These are phyloP conservation scores for Bombus confusus DNA, from an alignment of 1,140 invertebrate genomes.

Conservation along the genomic window DNA sequence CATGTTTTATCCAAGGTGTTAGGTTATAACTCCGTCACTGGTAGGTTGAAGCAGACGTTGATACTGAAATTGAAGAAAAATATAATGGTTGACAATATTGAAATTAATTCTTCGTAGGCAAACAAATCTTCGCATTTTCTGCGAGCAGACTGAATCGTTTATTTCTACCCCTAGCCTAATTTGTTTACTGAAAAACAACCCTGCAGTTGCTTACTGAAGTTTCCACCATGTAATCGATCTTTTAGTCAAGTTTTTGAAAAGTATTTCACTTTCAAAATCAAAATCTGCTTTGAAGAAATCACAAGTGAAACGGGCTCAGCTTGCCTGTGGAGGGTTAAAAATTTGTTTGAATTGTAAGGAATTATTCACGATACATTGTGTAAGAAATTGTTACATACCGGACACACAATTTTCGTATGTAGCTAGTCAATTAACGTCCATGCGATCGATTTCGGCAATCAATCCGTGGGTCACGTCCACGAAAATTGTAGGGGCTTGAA, in stretches of 20 bases:
- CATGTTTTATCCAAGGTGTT: background rate
- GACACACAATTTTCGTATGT: rapidly evolving
- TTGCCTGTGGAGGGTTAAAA: background rate
- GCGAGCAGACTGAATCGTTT: no score
- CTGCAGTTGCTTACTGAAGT: no score
- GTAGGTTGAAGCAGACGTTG: background rate
- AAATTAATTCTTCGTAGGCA: no score
- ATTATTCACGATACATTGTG: rapidly evolving
- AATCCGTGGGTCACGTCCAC: background rate
- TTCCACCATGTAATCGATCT: no score
- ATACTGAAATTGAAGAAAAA: background rate
- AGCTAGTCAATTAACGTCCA: background rate
- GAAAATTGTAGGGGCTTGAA: conserved; percentile 43
- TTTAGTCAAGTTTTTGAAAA: no score
- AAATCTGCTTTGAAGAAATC: background rate
- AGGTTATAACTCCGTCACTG: background rate
- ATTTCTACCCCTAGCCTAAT: no score
- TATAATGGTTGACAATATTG: background rate
- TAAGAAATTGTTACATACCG: background rate
- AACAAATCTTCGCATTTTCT: no score
- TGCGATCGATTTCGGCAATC: background rate
- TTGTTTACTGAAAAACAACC: no score
- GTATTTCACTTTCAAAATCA: background rate
- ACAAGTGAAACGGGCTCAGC: no score
- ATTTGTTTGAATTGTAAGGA: background rate